Conservation (phyloP, 2,888 invertebrate genomes). For the Anaspis maculata region DNA sequence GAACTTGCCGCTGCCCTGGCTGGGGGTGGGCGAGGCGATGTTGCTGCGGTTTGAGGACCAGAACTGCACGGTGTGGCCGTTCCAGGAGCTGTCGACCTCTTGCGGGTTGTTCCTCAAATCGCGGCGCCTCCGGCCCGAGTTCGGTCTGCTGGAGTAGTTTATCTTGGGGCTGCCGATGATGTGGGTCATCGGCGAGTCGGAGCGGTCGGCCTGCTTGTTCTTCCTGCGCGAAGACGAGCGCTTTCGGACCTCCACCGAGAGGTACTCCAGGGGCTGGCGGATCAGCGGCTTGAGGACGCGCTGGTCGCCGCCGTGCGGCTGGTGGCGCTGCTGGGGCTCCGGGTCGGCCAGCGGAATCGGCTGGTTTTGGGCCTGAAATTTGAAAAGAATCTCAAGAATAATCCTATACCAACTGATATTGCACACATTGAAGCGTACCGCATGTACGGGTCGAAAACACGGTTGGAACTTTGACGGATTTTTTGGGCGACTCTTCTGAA, state of each 20-base stretch:
- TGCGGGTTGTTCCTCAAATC: conserved; percentile 45
- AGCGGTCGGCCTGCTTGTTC: conserved; percentile 52
- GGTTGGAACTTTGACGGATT: too few species aligned
- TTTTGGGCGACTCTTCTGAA: too few species aligned
- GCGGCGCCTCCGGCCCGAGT: conserved; percentile 40
- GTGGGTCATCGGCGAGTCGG: conserved; percentile 60
- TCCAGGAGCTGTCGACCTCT: conserved; percentile 47
- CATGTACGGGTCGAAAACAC: too few species aligned
- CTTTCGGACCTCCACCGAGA: conserved; percentile 57
- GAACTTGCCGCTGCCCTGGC: conserved; percentile 43
- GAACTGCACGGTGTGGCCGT: conserved; percentile 62
- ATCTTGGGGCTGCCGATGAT: conserved; percentile 54
- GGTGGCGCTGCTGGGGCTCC: conserved; percentile 18
- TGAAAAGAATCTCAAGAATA: too few species aligned
- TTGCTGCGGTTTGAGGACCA: conserved; percentile 44
- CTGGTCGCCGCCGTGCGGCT: conserved; percentile 35
- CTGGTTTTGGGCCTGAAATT: conserved; percentile 40
- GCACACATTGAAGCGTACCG: too few species aligned
- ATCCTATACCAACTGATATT: too few species aligned
- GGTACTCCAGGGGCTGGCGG: conserved; percentile 66
- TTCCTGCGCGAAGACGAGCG: conserved; percentile 60
- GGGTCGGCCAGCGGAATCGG: conserved; percentile 31
- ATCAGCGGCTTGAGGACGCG: conserved; percentile 56
- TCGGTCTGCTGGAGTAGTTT: conserved; percentile 48
- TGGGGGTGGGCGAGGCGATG: conserved; percentile 50